Base-by-base conservation (phyloP, 2,888 invertebrate genomes). In the Melolontha melolontha region DNA sequence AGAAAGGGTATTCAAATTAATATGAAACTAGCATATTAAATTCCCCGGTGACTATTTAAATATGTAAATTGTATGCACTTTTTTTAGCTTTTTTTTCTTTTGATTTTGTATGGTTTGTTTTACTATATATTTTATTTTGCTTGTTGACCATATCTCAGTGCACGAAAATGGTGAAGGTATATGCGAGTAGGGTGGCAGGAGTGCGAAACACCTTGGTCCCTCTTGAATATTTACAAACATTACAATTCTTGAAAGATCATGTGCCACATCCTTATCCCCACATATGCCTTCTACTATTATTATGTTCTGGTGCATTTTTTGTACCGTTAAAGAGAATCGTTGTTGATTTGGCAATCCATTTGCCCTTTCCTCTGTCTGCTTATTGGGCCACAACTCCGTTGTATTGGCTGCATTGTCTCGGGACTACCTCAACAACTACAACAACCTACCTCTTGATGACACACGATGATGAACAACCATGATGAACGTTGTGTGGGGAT, bases 291-390 rank as follows among this genome's bases (percentile, higher is more conserved):
- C 79, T 79, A 79, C 80, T 80, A 79, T 78, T 79, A 74, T 75
- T 76, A 76, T 77, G 75, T 77, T 78, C 75, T 78, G 79, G 80
- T 79, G 77, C 79, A 78, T 77, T 77, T 77, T 77, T 78, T 80
- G 79, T 78, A 77, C 79, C 79, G 74, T 76, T 78, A 78, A 79
- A 78, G 78, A 79, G 79, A 79, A 79, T 79, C 80, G 82, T 83
- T 84, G 84, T 84, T 87, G 86, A 87, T 86, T 86, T 87, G 87
- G 87, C 87, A 87, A 87, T 87, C 86, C 85, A 86, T 86, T 87
- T 87, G 87, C 87, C 87, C 86, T 87, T 86, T 86, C 86, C 86
- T 87, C 85, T 87, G 86, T 87, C 87, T 88, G 87, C 87, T 87
- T 87, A 86, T 87, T 86, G 87, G 87, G 85, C 85, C 85, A 85